Conservation (phyloP, 2,888 invertebrate species). For the Bembecia ichneumoniformis region DNA sequence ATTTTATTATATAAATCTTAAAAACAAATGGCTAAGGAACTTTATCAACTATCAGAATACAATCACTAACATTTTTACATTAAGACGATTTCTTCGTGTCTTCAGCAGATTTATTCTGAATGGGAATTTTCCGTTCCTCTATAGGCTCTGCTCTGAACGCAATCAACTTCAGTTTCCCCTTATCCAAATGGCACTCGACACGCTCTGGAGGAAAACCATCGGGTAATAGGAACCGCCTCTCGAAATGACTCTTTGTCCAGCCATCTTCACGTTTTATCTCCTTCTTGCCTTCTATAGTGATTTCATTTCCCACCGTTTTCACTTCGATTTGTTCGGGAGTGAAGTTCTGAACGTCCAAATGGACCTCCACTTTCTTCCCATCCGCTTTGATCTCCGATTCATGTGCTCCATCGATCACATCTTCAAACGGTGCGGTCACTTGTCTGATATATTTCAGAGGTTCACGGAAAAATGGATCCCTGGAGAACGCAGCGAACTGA, state of each 20-base stretch:
- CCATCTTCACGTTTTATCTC: conserved; percentile 83
- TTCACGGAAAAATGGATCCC: conserved; percentile 58
- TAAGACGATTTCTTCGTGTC: neutral
- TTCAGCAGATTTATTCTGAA: conserved; percentile 34
- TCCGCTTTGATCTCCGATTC: conserved; percentile 71
- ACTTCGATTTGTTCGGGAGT: conserved; percentile 84
- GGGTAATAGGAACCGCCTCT: conserved; percentile 81
- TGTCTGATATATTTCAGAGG: conserved; percentile 45
- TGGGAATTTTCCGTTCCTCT: conserved; percentile 42
- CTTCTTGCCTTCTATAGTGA: conserved; percentile 84
- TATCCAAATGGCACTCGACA: conserved; percentile 82
- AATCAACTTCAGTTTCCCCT: conserved; percentile 79
- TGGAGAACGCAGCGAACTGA: conserved; percentile 39
- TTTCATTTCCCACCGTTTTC: conserved; percentile 80
- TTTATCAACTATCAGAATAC: neutral
- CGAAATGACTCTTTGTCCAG: conserved; percentile 81
- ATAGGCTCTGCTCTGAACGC: conserved; percentile 70
- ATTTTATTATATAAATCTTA: neutral
- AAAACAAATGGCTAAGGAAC: neutral
- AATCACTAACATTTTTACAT: neutral
- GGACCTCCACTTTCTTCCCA: conserved; percentile 79
- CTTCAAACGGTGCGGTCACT: conserved; percentile 29
- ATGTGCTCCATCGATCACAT: conserved; percentile 58
- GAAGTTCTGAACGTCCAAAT: conserved; percentile 84
- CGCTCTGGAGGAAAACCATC: conserved; percentile 81